phyloP scores from a whole-genome alignment of 2,888 invertebrate species.

The Habroteleia sp. region DNA sequence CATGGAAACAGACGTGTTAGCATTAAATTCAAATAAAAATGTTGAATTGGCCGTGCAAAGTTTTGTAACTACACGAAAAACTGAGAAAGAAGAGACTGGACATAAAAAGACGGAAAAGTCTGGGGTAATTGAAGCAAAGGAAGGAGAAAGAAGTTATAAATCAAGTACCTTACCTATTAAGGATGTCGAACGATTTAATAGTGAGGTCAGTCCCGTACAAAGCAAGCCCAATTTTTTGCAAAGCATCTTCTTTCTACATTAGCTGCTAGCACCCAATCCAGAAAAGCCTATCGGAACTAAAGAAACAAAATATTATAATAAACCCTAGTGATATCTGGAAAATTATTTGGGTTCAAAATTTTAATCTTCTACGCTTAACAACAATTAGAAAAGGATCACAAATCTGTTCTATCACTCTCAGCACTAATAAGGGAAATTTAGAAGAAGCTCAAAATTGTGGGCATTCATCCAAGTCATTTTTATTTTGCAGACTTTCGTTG shows the following conservation, averaged over 20 bases:
- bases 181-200: constrained; percentile 63
- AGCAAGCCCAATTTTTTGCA: constrained; percentile 52
- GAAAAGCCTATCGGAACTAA: constrained; percentile 55
- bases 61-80: constrained; percentile 32
- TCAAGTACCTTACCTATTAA: constrained; percentile 52
- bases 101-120: constrained; percentile 35
- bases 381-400: constrained; percentile 56
- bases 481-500: constrained; percentile 53
- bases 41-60: constrained; percentile 67
- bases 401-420: constrained; percentile 60
- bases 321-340: constrained; percentile 43
- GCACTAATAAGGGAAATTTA: constrained; percentile 63
- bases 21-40: constrained; percentile 36
- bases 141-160: constrained; percentile 30
- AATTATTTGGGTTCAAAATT: constrained; percentile 49
- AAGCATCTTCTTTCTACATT: constrained; percentile 64
- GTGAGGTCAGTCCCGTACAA: constrained; percentile 70
- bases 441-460: constrained; percentile 35
- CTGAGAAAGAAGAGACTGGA: constrained; percentile 47
- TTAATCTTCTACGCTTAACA: constrained; percentile 61
- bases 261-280: constrained; percentile 57
- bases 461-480: constrained; percentile 56
- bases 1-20: constrained; percentile 2
- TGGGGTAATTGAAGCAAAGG: constrained; percentile 24
- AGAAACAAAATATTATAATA: constrained; percentile 39